These are phyloP conservation scores for Philhelius pedissequus DNA, from an alignment of 2,888 invertebrate species.

Conservation along the genomic window DNA sequence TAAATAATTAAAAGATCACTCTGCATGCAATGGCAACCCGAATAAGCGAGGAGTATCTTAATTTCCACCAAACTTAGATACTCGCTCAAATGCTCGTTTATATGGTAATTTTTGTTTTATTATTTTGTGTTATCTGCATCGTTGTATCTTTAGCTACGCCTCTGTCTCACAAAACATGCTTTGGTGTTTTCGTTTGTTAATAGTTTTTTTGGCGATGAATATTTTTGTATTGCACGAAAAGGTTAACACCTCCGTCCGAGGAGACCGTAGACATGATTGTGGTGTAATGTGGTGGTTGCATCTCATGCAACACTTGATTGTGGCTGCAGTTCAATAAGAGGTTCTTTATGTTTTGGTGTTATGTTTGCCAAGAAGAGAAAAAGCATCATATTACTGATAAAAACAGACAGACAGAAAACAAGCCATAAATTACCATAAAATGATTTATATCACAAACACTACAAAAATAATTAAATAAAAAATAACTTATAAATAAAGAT, in stretches of 20 bases:
- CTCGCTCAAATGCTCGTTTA: background rate
- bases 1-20: slow-evolving; percentile 15
- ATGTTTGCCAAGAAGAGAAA: background rate
- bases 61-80: background rate
- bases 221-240: slow-evolving; percentile 22
- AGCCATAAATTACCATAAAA: slow-evolving; percentile 13
- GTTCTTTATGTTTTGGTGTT: background rate
- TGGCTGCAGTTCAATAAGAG: slow-evolving; percentile 2
- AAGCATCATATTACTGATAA: background rate
- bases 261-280: background rate
- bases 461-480: background rate
- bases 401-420: background rate
- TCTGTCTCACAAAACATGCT: no score
- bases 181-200: background rate
- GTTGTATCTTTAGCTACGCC: background rate
- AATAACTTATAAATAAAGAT: background rate
- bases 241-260: slow-evolving; percentile 1
- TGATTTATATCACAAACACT: background rate
- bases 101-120: slow-evolving; percentile 19
- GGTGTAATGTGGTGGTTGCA: background rate
- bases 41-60: background rate
- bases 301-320: slow-evolving; percentile 1
- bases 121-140: slow-evolving; percentile 9
- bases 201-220: background rate
- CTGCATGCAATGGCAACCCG: background rate